Percentiles rank a stretch among this genome's conserved stretches.
Conservation (phyloP, 2,797 vertebrate genomes). For the Pipistrellus nathusii region DNA sequence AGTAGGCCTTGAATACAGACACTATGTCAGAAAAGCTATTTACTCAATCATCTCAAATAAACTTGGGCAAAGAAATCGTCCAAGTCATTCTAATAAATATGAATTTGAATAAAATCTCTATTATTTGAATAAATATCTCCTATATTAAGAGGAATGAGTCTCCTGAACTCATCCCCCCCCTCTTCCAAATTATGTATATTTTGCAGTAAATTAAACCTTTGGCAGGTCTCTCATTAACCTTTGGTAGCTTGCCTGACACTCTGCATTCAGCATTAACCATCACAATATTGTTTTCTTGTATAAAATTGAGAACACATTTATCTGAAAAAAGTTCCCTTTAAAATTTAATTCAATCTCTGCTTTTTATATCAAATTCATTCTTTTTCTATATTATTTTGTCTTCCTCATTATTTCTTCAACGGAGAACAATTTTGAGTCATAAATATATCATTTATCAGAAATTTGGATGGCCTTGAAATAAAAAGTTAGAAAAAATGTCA, state of each 20-base stretch:
- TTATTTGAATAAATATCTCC: not conserved
- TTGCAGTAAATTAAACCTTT: not conserved
- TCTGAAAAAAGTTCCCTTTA: not conserved
- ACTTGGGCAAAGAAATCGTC: not conserved
- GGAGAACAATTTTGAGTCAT: too few relatives aligned
- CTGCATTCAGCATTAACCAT: not conserved
- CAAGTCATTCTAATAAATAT: not conserved
- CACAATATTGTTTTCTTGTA: not conserved
- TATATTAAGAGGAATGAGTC: not conserved
- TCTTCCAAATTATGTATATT: not conserved
- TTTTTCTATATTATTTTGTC: too few relatives aligned
- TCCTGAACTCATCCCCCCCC: not conserved
- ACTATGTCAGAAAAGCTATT: not conserved
- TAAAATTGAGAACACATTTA: not conserved
- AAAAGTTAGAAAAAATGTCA: too few relatives aligned
- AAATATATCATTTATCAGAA: too few relatives aligned
- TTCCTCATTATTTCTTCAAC: too few relatives aligned
- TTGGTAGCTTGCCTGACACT: not conserved
- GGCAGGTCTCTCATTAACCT: not conserved
- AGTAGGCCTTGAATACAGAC: not conserved
- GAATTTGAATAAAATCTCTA: not conserved
- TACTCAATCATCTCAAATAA: not conserved
- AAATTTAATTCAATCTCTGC: not conserved
- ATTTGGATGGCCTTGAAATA: too few relatives aligned
- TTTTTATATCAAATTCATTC: too few relatives aligned